Base-by-base conservation (phyloP, 2,888 invertebrate genomes). In the Cryptophagus acutangulus region DNA sequence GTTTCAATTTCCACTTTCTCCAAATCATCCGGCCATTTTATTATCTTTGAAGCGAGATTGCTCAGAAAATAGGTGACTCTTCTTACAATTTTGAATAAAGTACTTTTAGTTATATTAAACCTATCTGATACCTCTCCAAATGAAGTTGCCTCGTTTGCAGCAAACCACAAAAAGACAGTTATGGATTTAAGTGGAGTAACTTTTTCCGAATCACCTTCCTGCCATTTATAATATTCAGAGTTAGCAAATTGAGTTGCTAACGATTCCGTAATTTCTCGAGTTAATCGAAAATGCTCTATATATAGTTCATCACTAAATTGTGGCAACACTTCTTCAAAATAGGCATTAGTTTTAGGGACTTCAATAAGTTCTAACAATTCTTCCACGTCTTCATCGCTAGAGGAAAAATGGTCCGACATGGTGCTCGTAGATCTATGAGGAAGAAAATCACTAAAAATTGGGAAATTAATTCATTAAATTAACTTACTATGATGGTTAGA, bases 121-220 rank as follows among this genome's bases (percentile, higher is more conserved):
- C 46, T 37, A 17, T 52, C 48, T 13, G 49, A 15, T 10, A 50
- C 51, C 36, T 46, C 46, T 35, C 52, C 38, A 38, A 45, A 49
- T n/a, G 37, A 34, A 29, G 47, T 34, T 28, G 45, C 35, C 29
- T 48, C 41, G 31, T 49, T 43, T 12, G 26, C 41, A 31, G 44
- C 33, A 45, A 45, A 52, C 52, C 49, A 52, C 17, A 48, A 42
- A 45, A 49, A 52, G 17, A 38, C 38, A 30, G 46, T 30, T 12
- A 46, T 38, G 28, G 10, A 41, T 45, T 42, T 42, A 13, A 46
- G 30, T 29, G 38, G 31, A 12, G 37, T 38, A 26, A 42, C 33
- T 30, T 49, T 49, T 33, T 35, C 40, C 13, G 41, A 45, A 38
- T 49, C 45, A 14, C 48, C 40, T 33, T 43, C 37, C 25, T 38